Base-by-base conservation (phyloP, 2,113 vertebrate genomes). In the Ptilonorhynchus violaceus region DNA sequence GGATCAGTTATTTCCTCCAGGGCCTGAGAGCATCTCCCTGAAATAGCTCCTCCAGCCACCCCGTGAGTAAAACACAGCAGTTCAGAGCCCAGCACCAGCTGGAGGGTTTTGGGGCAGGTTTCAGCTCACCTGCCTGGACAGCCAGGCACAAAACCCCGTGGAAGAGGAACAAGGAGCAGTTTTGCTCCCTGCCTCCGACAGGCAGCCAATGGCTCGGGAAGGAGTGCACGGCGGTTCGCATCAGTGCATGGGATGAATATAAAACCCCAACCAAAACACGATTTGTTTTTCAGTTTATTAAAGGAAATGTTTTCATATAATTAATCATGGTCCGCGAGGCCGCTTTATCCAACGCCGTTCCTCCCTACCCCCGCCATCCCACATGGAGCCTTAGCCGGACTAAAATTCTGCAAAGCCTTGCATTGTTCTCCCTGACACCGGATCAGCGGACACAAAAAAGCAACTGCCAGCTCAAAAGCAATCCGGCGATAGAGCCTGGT, bases 401-500 rank as follows among this genome's bases (percentile, higher is more conserved):
- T 98, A 92, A 96, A 98, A 96, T 93, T 97, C 46, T 97, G 98
- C 98, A 99, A 99, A 99, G 98, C 98, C 98, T 96, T 72, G 97
- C 97, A 99, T 99, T 99, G 99, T 99, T 98, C 98, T 98, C 96
- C 96, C 98, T 98, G 98, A 98, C 98, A 98, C 98, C 97, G 96
- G 98, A 98, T 99, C 98, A 98, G 97, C 96, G 96, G 92, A 98
- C 98, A 98, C 97, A 98, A 98, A 98, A 98, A 98, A 98, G 97
- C 97, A 97, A 97, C 98, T 97, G 98, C 97, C 97, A 97, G 98
- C 98, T 98, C 98, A 98, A 98, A 98, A 98, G 99, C 98, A 98
- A 98, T 98, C 97, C 97, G 97, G 98, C 98, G 99, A 99, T 98
- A 98, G 98, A 98, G 99, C 98, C 98, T 98, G 98, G 98, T 98